Evolutionary conservation across 2,113 vertebrate genomes (phyloP).

Genomic region (Heloderma charlesbogerti): DNA sequence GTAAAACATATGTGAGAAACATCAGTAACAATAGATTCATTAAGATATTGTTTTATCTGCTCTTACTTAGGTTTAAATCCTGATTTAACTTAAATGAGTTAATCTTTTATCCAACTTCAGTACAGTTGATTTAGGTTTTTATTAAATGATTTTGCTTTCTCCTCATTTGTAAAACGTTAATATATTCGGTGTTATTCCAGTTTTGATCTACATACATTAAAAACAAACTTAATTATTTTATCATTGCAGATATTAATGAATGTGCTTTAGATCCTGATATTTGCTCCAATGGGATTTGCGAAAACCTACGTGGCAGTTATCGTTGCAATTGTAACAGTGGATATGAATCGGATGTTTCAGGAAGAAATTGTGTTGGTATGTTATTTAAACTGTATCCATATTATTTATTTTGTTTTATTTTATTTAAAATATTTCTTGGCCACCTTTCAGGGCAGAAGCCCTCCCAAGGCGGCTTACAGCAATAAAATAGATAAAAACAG

Average conservation of each 20-base stretch:
- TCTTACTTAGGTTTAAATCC: background rate
- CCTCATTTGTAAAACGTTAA: background rate
- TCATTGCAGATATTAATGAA: conserved; percentile 82
- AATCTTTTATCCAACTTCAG: background rate
- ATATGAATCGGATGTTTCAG: conserved; percentile 77
- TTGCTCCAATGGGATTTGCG: conserved; percentile 82
- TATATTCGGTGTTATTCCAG: background rate
- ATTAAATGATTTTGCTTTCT: background rate
- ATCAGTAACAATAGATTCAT: background rate
- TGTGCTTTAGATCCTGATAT: conserved; percentile 83
- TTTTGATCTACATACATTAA: background rate
- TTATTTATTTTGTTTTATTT: too few relatives aligned
- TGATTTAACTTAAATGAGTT: background rate
- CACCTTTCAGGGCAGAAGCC: too few relatives aligned
- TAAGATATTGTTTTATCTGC: background rate
- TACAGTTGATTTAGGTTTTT: background rate
- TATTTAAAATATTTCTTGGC: too few relatives aligned
- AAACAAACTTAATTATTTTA: background rate
- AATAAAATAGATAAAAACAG: too few relatives aligned
- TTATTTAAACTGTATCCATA: background rate
- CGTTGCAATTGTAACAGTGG: conserved; percentile 82
- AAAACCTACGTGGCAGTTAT: conserved; percentile 80
- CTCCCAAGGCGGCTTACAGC: too few relatives aligned
- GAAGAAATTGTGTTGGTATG: conserved; percentile 81
- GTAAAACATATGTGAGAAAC: background rate